Base-by-base conservation (phyloP, 2,113 vertebrate species). In the Tursiops truncatus region DNA sequence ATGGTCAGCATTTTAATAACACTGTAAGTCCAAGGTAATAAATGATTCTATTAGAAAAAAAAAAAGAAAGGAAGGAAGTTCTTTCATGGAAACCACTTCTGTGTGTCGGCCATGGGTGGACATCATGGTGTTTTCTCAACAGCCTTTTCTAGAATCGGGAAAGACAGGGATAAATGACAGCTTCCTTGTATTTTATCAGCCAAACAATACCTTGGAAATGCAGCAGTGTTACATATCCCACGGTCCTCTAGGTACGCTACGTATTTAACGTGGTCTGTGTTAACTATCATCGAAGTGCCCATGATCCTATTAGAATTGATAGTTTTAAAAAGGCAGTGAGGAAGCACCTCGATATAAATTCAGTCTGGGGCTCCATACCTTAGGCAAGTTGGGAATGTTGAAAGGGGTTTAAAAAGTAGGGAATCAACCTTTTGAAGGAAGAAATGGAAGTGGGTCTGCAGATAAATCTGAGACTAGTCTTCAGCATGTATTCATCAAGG, bases 1-100 rank as follows among this genome's bases (percentile, higher is more conserved):
- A 67, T 97, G 94, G 92, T 77, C 80, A 53, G 21, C 96, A 77
- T 98, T 97, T 96, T 98, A 96, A 82, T 93, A 91, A 92, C 68
- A 81, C 33, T 38, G 0, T 86, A 70, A 82, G 36, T 79, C 74
- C 73, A 96, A 63, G 71, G 84, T 50, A 93, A 96, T 90, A 95
- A 97, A 92, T 17, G 47, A 84, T 47, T 93, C 82, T 95, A 93
- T 33, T 90, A 15, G 11, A 47, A 47, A 47, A 13, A n/a, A 31
- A 5, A 21, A n/a, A 21, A 11, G 20, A 70, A 82, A n/a, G 31
- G 41, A 81, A 88, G 50, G 8, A 17, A 6, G 26, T 25, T 62
- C 23, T 63, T 56, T 74, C 20, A 44, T 12, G 17, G 47, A 38
- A 21, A 15, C 11, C 13, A 17, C 7, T 79, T 28, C 56, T 33